Conservation (phyloP, 2,888 invertebrate genomes). For the Melinopterus prodromus region DNA sequence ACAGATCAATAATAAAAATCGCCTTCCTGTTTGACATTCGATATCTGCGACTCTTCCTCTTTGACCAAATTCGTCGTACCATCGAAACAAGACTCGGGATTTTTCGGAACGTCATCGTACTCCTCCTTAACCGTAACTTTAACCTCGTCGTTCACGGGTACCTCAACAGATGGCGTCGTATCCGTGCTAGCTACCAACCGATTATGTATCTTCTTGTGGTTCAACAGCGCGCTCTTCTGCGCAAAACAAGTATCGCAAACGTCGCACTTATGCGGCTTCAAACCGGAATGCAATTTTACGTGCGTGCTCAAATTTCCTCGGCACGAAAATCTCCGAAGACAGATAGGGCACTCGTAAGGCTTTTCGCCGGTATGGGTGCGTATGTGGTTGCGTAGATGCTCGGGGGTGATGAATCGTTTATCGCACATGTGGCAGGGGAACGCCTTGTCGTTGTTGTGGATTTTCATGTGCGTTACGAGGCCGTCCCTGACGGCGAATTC, state of each 20-base stretch:
- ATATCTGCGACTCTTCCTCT: background rate
- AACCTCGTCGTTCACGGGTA: background rate
- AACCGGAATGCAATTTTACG: constrained; percentile 33
- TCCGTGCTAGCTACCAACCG: background rate
- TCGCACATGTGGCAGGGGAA: constrained; percentile 48
- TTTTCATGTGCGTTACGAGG: constrained; percentile 48
- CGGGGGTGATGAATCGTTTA: constrained; percentile 45
- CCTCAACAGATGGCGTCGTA: background rate
- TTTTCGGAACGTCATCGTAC: too few species aligned
- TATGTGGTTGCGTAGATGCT: constrained; percentile 32
- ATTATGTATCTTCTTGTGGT: constrained; percentile 34
- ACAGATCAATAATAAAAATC: background rate
- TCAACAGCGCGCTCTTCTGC: constrained; percentile 32
- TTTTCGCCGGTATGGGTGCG: constrained; percentile 34
- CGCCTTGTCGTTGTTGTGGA: constrained; percentile 49
- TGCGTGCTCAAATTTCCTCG: constrained; percentile 33
- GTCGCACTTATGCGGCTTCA: constrained; percentile 33
- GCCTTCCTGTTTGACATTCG: background rate
- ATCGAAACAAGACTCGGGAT: background rate
- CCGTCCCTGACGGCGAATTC: constrained; percentile 49
- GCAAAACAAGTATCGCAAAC: constrained; percentile 30
- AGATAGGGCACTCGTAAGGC: constrained; percentile 34
- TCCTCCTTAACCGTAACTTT: background rate
- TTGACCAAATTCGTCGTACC: background rate
- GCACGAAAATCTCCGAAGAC: constrained; percentile 32